Percentiles rank a stretch among this genome's conserved stretches.
Conservation (phyloP, 2,113 vertebrate genomes). For the Cichladusa arquata region DNA sequence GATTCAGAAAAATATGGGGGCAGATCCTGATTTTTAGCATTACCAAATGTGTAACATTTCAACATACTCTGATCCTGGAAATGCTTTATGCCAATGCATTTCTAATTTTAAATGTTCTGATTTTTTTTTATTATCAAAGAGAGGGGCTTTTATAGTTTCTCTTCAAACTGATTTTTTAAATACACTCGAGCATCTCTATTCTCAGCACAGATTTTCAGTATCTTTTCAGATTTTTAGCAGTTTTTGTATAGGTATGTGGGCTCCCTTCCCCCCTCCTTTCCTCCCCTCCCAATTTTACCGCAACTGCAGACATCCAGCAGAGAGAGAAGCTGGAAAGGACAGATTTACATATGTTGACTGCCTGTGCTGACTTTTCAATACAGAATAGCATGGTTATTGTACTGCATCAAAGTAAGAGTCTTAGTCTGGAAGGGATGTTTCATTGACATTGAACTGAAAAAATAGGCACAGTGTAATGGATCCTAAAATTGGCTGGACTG, state of each 20-base stretch:
- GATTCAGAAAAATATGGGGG: slow-evolving; percentile 16
- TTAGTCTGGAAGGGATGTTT: slow-evolving; percentile 58
- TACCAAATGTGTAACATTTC: slow-evolving; percentile 49
- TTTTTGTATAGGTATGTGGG: neutral
- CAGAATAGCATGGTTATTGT: slow-evolving; percentile 54
- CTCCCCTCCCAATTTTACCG: neutral
- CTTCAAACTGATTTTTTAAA: neutral
- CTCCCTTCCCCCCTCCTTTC: fast-evolving
- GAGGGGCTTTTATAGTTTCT: neutral
- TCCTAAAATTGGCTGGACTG: slow-evolving; percentile 52
- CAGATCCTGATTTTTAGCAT: slow-evolving; percentile 20
- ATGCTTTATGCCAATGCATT: slow-evolving; percentile 25
- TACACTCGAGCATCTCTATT: neutral
- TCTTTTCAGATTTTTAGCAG: neutral
- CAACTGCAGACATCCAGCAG: neutral
- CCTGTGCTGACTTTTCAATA: slow-evolving; percentile 31
- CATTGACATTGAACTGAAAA: slow-evolving; percentile 61
- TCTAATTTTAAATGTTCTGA: slow-evolving; percentile 59
- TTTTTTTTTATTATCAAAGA: slow-evolving; percentile 43
- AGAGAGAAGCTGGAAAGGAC: neutral
- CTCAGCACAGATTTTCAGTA: neutral
- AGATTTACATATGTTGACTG: neutral
- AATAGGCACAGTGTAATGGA: slow-evolving; percentile 31
- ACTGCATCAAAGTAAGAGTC: slow-evolving; percentile 34
- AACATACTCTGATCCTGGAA: slow-evolving; percentile 38